Evolutionary conservation across 1,140 invertebrate species (phyloP).

Genomic region (Pachyrhynchus sulphureomaculatus): DNA sequence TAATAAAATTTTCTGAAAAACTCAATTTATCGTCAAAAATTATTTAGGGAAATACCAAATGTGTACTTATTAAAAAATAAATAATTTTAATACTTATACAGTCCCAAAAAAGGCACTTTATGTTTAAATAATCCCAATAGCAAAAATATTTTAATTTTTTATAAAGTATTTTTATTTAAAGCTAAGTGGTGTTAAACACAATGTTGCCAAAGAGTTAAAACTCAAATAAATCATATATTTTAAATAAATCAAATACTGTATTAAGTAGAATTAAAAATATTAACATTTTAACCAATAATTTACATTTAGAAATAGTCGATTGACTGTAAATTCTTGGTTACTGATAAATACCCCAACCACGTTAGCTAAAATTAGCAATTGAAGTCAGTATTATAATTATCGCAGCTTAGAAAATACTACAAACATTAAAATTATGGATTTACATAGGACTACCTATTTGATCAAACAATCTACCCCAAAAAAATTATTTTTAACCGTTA

Average conservation of each 20-base stretch:
- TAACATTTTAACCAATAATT: background rate
- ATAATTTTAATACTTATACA: background rate
- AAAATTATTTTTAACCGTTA: no score
- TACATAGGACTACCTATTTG: no score
- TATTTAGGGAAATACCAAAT: constrained; percentile 11
- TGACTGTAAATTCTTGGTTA: background rate
- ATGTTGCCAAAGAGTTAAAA: constrained; percentile 16
- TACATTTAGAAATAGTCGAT: background rate
- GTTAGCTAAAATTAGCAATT: no score
- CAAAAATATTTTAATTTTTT: background rate
- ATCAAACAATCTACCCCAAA: no score
- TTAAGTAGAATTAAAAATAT: background rate
- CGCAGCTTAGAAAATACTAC: no score
- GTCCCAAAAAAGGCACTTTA: no score
- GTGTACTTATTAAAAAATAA: background rate
- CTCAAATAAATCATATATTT: background rate
- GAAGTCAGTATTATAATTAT: no score
- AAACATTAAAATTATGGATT: no score
- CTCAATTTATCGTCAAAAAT: constrained; percentile 2
- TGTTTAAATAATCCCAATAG: no score
- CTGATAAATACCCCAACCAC: no score
- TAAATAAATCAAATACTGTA: background rate
- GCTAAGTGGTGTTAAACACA: background rate
- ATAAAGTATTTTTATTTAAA: background rate
- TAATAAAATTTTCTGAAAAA: background rate